Evolutionary conservation across 2,888 invertebrate genomes (phyloP), one percentile per base, ranked within the genome.

Genomic region (Drosophila falleni): DNA sequence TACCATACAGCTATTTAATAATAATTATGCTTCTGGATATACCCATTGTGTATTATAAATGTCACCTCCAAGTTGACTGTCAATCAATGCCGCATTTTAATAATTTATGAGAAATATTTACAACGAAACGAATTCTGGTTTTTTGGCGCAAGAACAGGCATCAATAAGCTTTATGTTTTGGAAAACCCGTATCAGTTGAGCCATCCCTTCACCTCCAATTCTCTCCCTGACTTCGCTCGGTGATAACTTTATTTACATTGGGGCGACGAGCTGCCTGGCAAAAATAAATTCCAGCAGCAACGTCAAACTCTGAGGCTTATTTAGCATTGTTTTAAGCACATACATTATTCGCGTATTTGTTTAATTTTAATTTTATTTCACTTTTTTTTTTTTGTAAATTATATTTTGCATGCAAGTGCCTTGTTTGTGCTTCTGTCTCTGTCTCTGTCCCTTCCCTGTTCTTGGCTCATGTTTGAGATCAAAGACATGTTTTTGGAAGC

Each of bases 401-500:
- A 46, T 56, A 50, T 64, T 74, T 74, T 67, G 58, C 61, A 72
- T 63, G 47, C 61, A 54, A 41, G 65, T 59, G 26, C 37, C 35
- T 55, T 44, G 47, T 71, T 26, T 47, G 37, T 49, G 64, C 60
- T 62, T 64, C 63, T 41, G 46, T 50, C 35, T 11, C 42, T 47
- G 61, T 15, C 11, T n/a, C n/a, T n/a, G n/a, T n/a, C 31, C 50
- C 31, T 19, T 31, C 19, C 19, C 49, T 37, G 31, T 39, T 16
- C 44, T 58, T 70, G 63, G 66, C 66, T 71, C 78, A 69, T 83
- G 70, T 82, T 87, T 74, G 81, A 87, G 90, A 87, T 90, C 87
- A 90, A 87, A 87, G 86, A 89, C 86, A 90, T 87, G 85, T 77
- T 87, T 89, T 70, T 70, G 58, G 16, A 60, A 80, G 71, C 81